Conservation (phyloP, 2,113 vertebrate species). For the Megaceryle maxima region DNA sequence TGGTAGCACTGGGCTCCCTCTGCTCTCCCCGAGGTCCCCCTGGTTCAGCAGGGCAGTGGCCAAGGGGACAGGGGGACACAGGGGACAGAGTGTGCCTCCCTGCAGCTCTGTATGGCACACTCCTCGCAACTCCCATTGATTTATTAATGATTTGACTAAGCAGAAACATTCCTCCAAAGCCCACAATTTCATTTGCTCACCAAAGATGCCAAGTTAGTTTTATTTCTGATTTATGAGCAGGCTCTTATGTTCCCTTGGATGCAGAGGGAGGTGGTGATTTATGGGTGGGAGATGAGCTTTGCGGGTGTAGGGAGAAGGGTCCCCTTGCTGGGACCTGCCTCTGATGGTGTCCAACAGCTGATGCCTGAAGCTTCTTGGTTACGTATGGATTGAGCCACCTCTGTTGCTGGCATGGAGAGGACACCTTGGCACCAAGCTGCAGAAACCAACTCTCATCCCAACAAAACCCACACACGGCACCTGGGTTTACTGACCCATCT, state of each 20-base stretch:
- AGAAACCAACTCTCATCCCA: not conserved
- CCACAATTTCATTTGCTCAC: conserved; percentile 47
- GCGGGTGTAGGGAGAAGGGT: not conserved
- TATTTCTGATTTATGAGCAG: conserved; percentile 36
- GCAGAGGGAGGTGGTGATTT: not conserved
- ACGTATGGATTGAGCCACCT: not conserved
- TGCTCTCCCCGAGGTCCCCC: fast-evolving
- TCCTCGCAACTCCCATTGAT: not conserved
- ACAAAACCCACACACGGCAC: not conserved
- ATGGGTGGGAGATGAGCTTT: not conserved
- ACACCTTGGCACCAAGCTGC: not conserved
- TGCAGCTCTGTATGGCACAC: fast-evolving
- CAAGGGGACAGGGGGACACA: fast-evolving
- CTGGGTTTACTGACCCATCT: not conserved
- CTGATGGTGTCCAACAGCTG: not conserved
- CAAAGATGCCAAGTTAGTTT: conserved; percentile 11
- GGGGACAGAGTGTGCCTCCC: not conserved
- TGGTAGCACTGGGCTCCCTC: fast-evolving
- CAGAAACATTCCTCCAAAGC: conserved; percentile 40
- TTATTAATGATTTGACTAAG: conserved; percentile 38
- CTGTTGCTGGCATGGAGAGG: fast-evolving
- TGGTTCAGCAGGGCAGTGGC: not conserved
- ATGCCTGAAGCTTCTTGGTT: not conserved
- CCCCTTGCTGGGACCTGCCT: not conserved
- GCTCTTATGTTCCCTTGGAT: not conserved